Evolutionary conservation across 2,888 invertebrate species (phyloP).

Genomic region (Diogma glabrata): DNA sequence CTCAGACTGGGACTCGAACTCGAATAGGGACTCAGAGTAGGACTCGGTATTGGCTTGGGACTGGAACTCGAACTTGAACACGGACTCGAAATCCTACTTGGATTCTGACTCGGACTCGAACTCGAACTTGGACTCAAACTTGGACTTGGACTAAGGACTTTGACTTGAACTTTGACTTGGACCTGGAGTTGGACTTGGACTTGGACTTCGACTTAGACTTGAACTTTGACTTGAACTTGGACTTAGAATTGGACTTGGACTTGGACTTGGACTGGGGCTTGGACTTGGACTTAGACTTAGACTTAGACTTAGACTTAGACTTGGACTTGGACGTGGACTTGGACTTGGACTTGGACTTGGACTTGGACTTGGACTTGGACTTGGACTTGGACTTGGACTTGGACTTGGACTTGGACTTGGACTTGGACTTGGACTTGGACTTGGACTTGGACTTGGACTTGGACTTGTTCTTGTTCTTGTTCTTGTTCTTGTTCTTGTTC

Average conservation of each 20-base stretch:
- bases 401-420: conserved; percentile 1
- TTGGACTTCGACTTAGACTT: background rate
- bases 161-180: background rate
- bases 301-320: background rate
- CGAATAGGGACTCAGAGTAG: conserved; percentile 9
- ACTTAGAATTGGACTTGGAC: background rate
- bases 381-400: conserved; percentile 3
- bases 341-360: background rate
- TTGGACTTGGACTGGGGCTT: background rate
- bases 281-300: background rate
- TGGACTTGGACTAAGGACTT: conserved; percentile 12
- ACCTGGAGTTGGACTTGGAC: background rate
- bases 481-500: background rate
- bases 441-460: background rate
- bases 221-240: background rate
- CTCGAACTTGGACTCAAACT: conserved; percentile 12
- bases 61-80: conserved; percentile 10
- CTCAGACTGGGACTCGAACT: conserved; percentile 11
- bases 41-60: conserved; percentile 10
- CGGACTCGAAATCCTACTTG: conserved; percentile 11
- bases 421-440: conserved; percentile 1
- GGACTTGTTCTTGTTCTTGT: background rate
- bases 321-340: background rate
- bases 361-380: background rate
- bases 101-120: conserved; percentile 10